Evolutionary conservation across 64 coral and sea anemone genomes (phyloP).

Genomic region (Pocillopora damicornis): DNA sequence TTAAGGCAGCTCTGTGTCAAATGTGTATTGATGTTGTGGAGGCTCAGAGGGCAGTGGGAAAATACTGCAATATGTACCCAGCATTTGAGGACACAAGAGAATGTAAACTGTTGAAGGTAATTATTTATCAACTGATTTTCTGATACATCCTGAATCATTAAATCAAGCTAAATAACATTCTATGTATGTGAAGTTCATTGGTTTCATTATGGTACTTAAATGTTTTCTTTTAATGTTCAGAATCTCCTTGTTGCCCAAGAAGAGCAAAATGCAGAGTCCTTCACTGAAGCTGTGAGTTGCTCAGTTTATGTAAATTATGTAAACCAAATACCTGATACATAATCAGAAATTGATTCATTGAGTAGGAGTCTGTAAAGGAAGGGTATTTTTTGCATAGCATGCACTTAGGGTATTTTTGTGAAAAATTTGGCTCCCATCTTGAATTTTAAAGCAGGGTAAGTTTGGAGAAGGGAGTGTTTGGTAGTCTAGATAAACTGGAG

Average conservation of each 20-base stretch:
- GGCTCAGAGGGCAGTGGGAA: conserved; percentile 84
- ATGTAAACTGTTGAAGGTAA: conserved; percentile 78
- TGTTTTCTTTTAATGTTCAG: conserved; percentile 41
- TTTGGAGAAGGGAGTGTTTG: too few species aligned
- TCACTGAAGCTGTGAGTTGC: conserved; percentile 92
- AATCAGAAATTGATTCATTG: too few species aligned
- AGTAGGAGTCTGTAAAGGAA: too few species aligned
- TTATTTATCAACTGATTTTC: not conserved
- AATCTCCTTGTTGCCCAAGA: conserved; percentile 90
- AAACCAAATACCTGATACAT: not conserved
- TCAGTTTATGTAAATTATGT: not conserved
- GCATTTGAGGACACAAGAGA: conserved; percentile 98
- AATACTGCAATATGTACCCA: conserved; percentile 98
- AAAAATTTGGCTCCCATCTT: too few species aligned
- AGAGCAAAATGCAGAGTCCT: conserved; percentile 90
- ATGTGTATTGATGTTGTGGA: conserved; percentile 94
- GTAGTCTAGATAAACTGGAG: too few species aligned
- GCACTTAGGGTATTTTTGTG: too few species aligned
- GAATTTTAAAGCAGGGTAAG: too few species aligned
- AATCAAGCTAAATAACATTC: too few species aligned
- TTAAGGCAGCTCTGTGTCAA: conserved; percentile 92
- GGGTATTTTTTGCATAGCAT: too few species aligned
- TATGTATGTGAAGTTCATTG: too few species aligned
- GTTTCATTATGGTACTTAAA: not conserved
- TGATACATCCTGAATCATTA: too few species aligned